phyloP scores from a whole-genome alignment of 37 sponge, comb jelly and placozoan species.

The Ianthella basta region DNA sequence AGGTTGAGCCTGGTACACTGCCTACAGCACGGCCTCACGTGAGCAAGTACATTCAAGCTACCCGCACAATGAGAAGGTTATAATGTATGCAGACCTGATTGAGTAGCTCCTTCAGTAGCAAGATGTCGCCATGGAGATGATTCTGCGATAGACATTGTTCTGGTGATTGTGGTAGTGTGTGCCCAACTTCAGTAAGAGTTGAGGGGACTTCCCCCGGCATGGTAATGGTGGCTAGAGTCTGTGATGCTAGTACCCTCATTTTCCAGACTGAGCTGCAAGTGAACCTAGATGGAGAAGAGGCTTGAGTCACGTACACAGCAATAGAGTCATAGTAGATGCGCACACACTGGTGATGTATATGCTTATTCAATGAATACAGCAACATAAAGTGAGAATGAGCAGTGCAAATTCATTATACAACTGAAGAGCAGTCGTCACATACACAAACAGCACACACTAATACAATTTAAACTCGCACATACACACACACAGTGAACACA shows the following conservation, averaged over 20 bases:
- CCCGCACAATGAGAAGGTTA: no score
- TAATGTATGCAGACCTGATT: neutral
- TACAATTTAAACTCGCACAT: neutral
- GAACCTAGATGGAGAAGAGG: constrained; percentile 21
- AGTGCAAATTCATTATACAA: neutral
- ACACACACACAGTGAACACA: no score
- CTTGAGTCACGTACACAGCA: no score
- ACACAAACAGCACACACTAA: no score
- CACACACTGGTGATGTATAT: no score
- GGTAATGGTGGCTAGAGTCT: constrained; percentile 29
- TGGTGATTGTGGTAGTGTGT: neutral
- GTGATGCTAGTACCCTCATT: constrained; percentile 48
- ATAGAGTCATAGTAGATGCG: no score
- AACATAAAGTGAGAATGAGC: no score
- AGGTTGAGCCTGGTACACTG: no score
- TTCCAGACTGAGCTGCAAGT: constrained; percentile 67
- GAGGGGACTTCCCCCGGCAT: neutral
- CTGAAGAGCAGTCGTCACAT: no score
- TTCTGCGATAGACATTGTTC: neutral
- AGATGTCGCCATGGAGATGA: constrained; percentile 8
- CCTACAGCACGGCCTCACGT: no score
- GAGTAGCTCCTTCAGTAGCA: neutral
- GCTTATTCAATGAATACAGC: no score
- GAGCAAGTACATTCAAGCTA: no score
- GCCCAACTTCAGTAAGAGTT: neutral